Evolutionary conservation across 2,888 invertebrate genomes (phyloP).

Genomic region (Phalangium opilio): DNA sequence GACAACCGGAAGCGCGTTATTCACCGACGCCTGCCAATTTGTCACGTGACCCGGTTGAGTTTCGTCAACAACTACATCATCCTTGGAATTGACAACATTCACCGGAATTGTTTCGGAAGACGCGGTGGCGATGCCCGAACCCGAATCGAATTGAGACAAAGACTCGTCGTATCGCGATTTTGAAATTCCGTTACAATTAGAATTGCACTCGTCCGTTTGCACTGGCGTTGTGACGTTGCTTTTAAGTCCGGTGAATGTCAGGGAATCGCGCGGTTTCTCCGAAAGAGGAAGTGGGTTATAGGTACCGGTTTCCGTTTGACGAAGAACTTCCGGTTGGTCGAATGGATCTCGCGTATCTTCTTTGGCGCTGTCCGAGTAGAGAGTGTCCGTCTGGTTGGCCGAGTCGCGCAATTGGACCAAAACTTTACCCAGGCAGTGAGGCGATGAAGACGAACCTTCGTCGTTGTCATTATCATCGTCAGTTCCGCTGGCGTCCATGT

Average conservation of each 20-base stretch:
- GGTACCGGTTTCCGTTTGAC: not conserved
- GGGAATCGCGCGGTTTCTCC: not conserved
- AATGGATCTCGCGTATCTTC: not conserved
- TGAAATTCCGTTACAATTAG: too few relatives aligned
- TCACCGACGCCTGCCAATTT: too few relatives aligned
- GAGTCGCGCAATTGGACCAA: constrained; percentile 16
- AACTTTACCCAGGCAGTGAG: not conserved
- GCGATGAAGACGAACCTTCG: constrained; percentile 5
- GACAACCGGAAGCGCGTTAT: too few relatives aligned
- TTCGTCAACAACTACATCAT: not conserved
- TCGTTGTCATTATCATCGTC: constrained; percentile 15
- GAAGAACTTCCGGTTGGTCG: not conserved
- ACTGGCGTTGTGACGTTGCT: too few relatives aligned
- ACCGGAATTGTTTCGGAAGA: not conserved
- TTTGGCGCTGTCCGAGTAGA: constrained; percentile 11
- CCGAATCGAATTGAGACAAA: too few relatives aligned
- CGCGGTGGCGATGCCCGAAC: not conserved
- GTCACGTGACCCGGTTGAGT: too few relatives aligned
- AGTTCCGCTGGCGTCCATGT: constrained; percentile 16
- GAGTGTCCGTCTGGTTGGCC: constrained; percentile 15
- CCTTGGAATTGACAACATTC: not conserved
- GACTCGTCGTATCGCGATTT: too few relatives aligned
- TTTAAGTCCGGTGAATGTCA: too few relatives aligned
- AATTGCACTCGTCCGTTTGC: too few relatives aligned
- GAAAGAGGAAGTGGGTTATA: not conserved